Base-by-base conservation (phyloP, 2,797 vertebrate genomes). In the Borostomias antarcticus region DNA sequence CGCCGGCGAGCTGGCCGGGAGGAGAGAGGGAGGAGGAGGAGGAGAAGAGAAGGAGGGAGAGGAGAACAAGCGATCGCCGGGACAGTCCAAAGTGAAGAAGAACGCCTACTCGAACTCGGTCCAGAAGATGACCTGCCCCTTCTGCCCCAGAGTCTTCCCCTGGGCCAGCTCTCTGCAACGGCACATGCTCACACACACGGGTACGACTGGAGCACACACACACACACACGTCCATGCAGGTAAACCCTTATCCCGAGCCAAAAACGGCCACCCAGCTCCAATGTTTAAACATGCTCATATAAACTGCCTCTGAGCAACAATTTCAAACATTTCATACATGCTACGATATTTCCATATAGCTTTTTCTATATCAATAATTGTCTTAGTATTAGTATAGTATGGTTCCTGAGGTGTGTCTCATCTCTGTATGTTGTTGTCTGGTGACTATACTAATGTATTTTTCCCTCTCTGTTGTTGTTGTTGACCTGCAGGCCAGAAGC, bases 111-210 rank as follows among this genome's bases (percentile, higher is more conserved):
- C 96, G 62, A 96, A 95, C 88, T 95, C 95, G 7, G 89, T 94
- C 57, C 97, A 99, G 86, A 97, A 94, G 87, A 93, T 98, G 88
- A 94, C 87, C 64, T 98, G 97, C 71, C 96, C 96, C 17, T 95
- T 94, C 86, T 98, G 96, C 75, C 95, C 96, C 19, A 90, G 92
- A 19, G 94, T 96, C 70, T 98, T 98, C 68, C 95, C 97, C 2
- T 98, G 97, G 97, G 94, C 93, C 71, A 95, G 94, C 85, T 98
- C 97, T 2, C 89, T 98, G 74, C 95, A 98, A 87, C 91, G 92
- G 63, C 97, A 98, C 89, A 93, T 98, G 94, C 93, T 99, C 58
- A 98, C 95, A 29, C 97, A 99, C 89, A 95, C 95, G 45, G 84
- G 47, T 51, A 7, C 21, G 45, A 23, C n/a, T 10, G 17, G 4